Evolutionary conservation across 2,888 invertebrate genomes (phyloP).

Genomic region (Philereme transversata): DNA sequence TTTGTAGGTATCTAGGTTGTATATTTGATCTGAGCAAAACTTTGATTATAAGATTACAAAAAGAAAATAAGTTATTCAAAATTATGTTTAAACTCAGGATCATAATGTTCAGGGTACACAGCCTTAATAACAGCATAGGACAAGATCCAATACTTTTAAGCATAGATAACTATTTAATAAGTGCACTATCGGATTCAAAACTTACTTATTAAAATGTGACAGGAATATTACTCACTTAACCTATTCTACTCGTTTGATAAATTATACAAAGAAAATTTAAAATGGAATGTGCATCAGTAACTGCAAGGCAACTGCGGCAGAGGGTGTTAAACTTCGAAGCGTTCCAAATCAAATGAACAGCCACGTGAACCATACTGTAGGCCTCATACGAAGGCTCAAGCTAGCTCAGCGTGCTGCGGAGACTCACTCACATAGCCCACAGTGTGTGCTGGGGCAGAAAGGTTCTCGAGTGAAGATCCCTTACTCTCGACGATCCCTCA

Average conservation of each 20-base stretch:
- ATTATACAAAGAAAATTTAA: conserved; percentile 15
- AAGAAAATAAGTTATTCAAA: not conserved
- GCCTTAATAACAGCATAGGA: conserved; percentile 31
- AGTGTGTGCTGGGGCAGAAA: too few relatives aligned
- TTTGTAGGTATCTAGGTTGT: too few relatives aligned
- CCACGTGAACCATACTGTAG: too few relatives aligned
- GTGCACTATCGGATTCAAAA: conserved; percentile 70
- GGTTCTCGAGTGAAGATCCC: too few relatives aligned
- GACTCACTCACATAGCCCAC: too few relatives aligned
- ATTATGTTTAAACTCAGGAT: conserved; percentile 1
- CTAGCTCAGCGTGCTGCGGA: too few relatives aligned
- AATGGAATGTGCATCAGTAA: conserved; percentile 1
- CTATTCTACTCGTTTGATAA: conserved; percentile 16
- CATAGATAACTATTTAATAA: conserved; percentile 58
- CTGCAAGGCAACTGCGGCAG: too few relatives aligned
- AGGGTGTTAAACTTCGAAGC: too few relatives aligned
- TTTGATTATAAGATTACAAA: not conserved
- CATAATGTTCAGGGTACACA: conserved; percentile 18
- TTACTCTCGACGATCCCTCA: too few relatives aligned
- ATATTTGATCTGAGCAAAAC: too few relatives aligned
- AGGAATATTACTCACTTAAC: conserved; percentile 27
- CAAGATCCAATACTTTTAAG: conserved; percentile 44
- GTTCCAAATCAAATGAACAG: too few relatives aligned
- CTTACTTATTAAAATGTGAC: conserved; percentile 42
- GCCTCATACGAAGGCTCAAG: too few relatives aligned